Evolutionary conservation across 2,113 vertebrate genomes (phyloP).

Genomic region (Leiothrix lutea): DNA sequence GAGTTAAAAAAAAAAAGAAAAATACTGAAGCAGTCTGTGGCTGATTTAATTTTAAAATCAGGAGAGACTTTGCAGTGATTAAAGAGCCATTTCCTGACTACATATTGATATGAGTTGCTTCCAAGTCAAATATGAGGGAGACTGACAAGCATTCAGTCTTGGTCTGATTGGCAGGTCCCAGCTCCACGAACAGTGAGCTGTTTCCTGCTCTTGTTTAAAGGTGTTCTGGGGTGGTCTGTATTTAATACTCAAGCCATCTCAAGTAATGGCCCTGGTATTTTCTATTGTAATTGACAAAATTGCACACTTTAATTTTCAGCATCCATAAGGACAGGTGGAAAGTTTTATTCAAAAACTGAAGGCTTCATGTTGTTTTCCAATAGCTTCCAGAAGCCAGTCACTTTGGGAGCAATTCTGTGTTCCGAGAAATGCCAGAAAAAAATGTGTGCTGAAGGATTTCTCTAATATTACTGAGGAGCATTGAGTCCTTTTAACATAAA

Average conservation of each 20-base stretch:
- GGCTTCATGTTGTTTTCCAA: constrained; percentile 18
- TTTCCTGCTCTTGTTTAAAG: constrained; percentile 37
- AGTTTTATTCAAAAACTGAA: constrained; percentile 38
- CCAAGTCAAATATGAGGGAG: constrained; percentile 48
- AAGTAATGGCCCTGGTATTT: constrained; percentile 4
- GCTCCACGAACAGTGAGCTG: neutral
- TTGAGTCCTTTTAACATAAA: neutral
- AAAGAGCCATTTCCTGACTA: constrained; percentile 66
- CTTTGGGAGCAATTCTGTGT: constrained; percentile 37
- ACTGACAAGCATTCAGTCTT: constrained; percentile 39
- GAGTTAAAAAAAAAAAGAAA: constrained; percentile 28
- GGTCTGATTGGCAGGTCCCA: constrained; percentile 55
- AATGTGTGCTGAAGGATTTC: constrained; percentile 25
- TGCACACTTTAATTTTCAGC: constrained; percentile 26
- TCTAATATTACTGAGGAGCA: neutral
- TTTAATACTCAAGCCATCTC: constrained; percentile 20
- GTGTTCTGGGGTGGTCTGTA: constrained; percentile 9
- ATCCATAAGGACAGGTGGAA: constrained; percentile 59
- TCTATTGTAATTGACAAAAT: constrained; percentile 33
- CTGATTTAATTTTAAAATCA: constrained; percentile 66
- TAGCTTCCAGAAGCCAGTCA: constrained; percentile 44
- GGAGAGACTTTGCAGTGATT: constrained; percentile 61
- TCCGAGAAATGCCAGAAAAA: constrained; percentile 30
- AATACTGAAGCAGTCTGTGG: neutral
- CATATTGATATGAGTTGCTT: constrained; percentile 52